phyloP scores from a whole-genome alignment of 2,888 invertebrate genomes.

The Poecilus cupreus region DNA sequence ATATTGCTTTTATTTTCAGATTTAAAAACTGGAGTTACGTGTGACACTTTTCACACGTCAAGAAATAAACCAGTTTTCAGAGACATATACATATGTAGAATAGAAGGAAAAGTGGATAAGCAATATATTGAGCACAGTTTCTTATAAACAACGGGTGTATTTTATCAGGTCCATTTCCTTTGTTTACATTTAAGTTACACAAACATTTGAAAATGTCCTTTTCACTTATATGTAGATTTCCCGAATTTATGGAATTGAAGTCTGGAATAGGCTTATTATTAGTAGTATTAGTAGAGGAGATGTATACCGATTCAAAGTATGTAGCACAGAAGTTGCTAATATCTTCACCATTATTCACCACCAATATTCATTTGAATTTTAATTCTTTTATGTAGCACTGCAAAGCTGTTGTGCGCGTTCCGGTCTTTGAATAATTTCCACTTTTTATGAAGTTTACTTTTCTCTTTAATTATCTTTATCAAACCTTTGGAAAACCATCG shows the following conservation, averaged over 20 bases:
- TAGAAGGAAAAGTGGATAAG: background rate
- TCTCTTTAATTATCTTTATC: too few relatives aligned
- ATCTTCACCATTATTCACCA: background rate
- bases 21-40: constrained; percentile 48
- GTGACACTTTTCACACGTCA: constrained; percentile 48
- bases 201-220: background rate
- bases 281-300: background rate
- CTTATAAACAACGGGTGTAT: background rate
- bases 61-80: background rate
- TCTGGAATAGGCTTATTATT: background rate
- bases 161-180: constrained; percentile 7
- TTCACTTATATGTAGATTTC: background rate
- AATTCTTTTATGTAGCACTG: too few relatives aligned
- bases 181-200: background rate
- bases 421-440: too few relatives aligned
- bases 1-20: constrained; percentile 56
- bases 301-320: background rate
- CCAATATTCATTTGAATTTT: background rate
- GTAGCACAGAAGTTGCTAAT: background rate
- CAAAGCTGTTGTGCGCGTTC: too few relatives aligned
- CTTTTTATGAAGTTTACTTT: too few relatives aligned
- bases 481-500: too few relatives aligned
- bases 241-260: background rate
- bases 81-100: background rate
- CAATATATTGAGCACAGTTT: background rate